These are phyloP conservation scores for Sycophaga agraensis DNA, from an alignment of 1,140 invertebrate species.

Conservation along the genomic window DNA sequence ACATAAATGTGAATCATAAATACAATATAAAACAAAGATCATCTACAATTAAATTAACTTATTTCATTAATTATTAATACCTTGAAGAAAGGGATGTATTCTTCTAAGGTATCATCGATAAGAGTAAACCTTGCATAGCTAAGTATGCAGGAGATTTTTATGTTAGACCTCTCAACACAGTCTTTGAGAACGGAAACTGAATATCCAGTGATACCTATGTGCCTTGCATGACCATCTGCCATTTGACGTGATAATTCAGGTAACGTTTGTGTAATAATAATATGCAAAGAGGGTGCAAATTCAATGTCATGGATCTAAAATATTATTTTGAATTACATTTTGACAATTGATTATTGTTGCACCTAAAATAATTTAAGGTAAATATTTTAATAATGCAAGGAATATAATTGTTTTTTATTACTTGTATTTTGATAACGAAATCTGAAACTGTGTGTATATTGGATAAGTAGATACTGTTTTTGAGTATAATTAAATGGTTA, in stretches of 20 bases:
- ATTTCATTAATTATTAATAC: constrained; percentile 49
- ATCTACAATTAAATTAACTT: too few species aligned
- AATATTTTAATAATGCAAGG: too few species aligned
- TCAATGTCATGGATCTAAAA: constrained; percentile 86
- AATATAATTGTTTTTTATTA: too few species aligned
- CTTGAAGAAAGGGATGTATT: constrained; percentile 76
- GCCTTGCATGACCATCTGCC: constrained; percentile 74
- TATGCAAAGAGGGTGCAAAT: constrained; percentile 76
- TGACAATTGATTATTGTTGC: neutral
- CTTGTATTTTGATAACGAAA: too few species aligned
- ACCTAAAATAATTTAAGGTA: constrained; percentile 1
- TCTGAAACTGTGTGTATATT: too few species aligned
- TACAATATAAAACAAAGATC: too few species aligned
- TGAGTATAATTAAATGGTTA: too few species aligned
- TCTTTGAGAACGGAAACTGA: constrained; percentile 75
- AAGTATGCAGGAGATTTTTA: constrained; percentile 73
- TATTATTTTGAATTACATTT: neutral
- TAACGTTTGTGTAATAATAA: constrained; percentile 83
- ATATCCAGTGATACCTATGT: constrained; percentile 88
- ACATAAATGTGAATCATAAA: too few species aligned
- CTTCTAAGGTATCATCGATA: constrained; percentile 73
- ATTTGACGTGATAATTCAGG: constrained; percentile 76
- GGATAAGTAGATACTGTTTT: too few species aligned
- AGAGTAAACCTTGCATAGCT: constrained; percentile 80
- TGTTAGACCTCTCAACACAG: constrained; percentile 67